Conservation (phyloP, 2,113 vertebrate genomes). For the Ceyx margarethae region DNA sequence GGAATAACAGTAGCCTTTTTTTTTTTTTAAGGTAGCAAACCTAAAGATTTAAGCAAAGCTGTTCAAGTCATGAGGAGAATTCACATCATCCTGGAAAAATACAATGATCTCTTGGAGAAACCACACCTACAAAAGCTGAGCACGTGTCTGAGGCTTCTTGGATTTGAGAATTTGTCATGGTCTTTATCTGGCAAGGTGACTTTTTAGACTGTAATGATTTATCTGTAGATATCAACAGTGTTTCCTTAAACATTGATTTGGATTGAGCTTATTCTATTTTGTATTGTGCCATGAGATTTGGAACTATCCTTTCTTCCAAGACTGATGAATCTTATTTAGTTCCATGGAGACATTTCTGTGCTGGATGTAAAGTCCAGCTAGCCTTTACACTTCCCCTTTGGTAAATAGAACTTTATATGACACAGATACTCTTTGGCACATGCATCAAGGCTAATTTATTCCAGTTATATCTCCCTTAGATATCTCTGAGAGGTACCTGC, state of each 20-base stretch:
- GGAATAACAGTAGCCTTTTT: neutral
- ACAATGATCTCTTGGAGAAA: conserved; percentile 64
- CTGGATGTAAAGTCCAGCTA: neutral
- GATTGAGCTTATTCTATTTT: neutral
- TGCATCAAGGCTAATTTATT: neutral
- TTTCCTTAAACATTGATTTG: neutral
- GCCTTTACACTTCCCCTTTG: neutral
- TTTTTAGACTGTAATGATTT: neutral
- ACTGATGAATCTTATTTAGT: neutral
- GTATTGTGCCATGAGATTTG: neutral
- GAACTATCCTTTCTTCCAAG: neutral
- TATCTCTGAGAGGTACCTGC: neutral
- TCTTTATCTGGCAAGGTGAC: conserved; percentile 63
- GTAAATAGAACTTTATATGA: neutral
- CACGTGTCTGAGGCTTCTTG: conserved; percentile 58
- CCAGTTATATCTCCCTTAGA: neutral
- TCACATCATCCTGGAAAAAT: conserved; percentile 68
- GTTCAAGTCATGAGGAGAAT: conserved; percentile 75
- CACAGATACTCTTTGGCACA: neutral
- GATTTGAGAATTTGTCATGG: conserved; percentile 69
- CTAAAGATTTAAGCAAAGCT: conserved; percentile 67
- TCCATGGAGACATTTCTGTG: neutral
- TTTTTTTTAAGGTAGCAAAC: conserved; percentile 11
- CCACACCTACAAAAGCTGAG: conserved; percentile 43
- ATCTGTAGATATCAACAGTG: neutral